Percentiles rank a stretch among this genome's conserved stretches.
Evolutionary conservation across 2,113 vertebrate species (phyloP).

Genomic region (Girardinichthys multiradiatus): DNA sequence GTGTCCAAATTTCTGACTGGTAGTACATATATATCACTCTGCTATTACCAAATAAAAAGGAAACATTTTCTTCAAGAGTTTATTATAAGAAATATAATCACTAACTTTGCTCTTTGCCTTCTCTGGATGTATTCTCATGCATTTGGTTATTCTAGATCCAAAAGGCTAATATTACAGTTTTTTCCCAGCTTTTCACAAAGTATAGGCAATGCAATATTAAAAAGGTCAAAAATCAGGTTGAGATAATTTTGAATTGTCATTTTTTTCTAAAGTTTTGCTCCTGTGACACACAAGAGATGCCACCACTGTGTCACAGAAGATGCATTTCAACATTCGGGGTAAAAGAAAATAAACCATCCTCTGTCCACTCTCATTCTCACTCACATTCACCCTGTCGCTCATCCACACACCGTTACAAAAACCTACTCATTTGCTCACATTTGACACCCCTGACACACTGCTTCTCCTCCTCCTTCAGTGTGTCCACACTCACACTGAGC

Average conservation of each 20-base stretch:
- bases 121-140: too few species aligned
- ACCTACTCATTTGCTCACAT: constrained; percentile 18
- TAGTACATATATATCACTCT: too few species aligned
- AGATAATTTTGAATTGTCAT: background rate
- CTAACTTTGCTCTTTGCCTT: too few species aligned
- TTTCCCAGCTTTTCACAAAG: too few species aligned
- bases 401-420: constrained; percentile 8
- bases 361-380: constrained; percentile 4
- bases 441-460: constrained; percentile 18
- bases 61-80: too few species aligned
- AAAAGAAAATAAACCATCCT: background rate
- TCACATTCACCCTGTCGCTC: constrained; percentile 25
- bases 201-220: too few species aligned
- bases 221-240: background rate
- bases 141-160: too few species aligned
- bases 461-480: constrained; percentile 28
- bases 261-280: background rate
- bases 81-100: too few species aligned
- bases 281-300: too few species aligned
- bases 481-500: constrained; percentile 35
- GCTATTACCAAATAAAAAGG: too few species aligned
- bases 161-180: too few species aligned
- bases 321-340: background rate
- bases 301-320: background rate
- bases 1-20: too few species aligned